Evolutionary conservation across 2,797 vertebrate species (phyloP).

Genomic region (Parotocinclus haroldoi): DNA sequence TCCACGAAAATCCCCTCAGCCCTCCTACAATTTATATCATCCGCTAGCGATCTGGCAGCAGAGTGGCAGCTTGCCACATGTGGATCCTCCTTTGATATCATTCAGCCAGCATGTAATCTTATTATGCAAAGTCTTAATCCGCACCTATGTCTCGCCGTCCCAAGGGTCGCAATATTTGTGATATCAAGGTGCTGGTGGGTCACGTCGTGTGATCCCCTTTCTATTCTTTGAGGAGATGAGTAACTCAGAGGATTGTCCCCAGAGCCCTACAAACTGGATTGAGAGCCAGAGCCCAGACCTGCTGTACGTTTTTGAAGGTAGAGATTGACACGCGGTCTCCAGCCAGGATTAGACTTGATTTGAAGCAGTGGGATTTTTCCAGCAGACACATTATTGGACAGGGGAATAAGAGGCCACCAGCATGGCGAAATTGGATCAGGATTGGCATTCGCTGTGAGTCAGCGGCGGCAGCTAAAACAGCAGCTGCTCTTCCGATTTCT

Average conservation of each 20-base stretch:
- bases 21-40: slow-evolving; percentile 64
- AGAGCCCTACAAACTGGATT: slow-evolving; percentile 62
- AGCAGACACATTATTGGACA: slow-evolving; percentile 93
- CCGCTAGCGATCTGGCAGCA: slow-evolving; percentile 41
- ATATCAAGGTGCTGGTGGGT: slow-evolving; percentile 90
- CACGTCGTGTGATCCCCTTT: slow-evolving; percentile 89
- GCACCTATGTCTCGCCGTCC: slow-evolving; percentile 86
- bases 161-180: slow-evolving; percentile 82
- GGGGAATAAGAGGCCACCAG: slow-evolving; percentile 90
- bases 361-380: slow-evolving; percentile 89
- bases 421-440: slow-evolving; percentile 83
- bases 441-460: slow-evolving; percentile 83
- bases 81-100: slow-evolving; percentile 91
- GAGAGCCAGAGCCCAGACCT: slow-evolving; percentile 45
- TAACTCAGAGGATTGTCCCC: slow-evolving; percentile 85
- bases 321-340: slow-evolving; percentile 87
- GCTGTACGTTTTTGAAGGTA: slow-evolving; percentile 76
- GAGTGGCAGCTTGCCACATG: slow-evolving; percentile 80
- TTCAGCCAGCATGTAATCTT: slow-evolving; percentile 93
- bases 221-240: slow-evolving; percentile 88
- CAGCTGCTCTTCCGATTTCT: slow-evolving; percentile 83
- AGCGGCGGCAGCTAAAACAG: slow-evolving; percentile 78
- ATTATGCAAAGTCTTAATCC: slow-evolving; percentile 96
- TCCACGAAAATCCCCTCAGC: slow-evolving; percentile 53
- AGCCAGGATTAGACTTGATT: slow-evolving; percentile 93